Conservation (phyloP, 2,797 vertebrate genomes). For the Pteropus rufus region DNA sequence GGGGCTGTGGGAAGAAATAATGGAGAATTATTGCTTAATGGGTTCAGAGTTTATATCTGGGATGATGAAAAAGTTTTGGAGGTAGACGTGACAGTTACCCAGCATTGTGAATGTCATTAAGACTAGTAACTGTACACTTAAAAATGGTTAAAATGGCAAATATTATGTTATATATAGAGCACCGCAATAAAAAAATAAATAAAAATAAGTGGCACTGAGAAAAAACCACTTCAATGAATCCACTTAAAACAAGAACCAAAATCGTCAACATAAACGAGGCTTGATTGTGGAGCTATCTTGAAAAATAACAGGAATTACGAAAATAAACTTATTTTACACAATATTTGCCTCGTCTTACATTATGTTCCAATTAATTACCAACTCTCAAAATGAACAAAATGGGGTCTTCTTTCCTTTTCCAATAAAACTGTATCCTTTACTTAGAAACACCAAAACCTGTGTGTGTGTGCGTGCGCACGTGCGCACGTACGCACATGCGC, state of each 20-base stretch:
- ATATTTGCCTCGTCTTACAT: neutral
- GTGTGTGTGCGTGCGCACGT: no score
- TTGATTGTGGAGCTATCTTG: neutral
- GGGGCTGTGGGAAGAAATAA: neutral
- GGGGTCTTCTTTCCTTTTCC: neutral
- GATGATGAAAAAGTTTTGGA: neutral
- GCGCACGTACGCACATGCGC: fast-evolving
- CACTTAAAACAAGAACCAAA: neutral
- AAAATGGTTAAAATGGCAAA: neutral
- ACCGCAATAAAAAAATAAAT: neutral
- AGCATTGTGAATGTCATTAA: neutral
- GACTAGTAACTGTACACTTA: no score
- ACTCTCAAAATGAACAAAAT: neutral
- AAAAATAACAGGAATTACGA: neutral
- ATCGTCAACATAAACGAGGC: neutral
- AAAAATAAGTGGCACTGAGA: neutral
- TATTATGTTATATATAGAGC: no score
- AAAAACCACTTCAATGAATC: neutral
- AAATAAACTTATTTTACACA: neutral
- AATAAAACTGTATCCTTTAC: neutral
- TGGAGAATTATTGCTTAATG: neutral
- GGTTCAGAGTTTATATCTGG: neutral
- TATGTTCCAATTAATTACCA: neutral
- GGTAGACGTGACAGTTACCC: neutral
- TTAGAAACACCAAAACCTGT: neutral